Evolutionary conservation across 2,797 vertebrate species (phyloP).

Genomic region (Premnoplex brunnescens): DNA sequence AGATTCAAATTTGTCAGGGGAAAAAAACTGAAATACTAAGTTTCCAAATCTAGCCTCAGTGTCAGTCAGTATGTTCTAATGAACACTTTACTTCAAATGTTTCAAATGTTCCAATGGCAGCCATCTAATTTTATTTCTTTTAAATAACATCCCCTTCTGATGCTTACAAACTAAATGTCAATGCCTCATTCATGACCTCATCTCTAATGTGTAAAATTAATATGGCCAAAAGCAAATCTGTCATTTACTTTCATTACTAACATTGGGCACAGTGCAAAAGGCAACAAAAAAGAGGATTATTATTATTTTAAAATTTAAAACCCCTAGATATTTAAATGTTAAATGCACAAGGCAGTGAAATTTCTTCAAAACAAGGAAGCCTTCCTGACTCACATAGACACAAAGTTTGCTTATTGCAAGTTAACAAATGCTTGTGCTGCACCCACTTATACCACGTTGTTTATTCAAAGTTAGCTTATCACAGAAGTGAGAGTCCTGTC

Average conservation of each 20-base stretch:
- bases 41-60: background rate
- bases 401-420: background rate
- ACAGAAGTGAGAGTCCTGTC: background rate
- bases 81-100: background rate
- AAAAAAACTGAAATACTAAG: background rate
- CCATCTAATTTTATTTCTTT: background rate
- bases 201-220: constrained; percentile 5
- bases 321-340: background rate
- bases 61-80: background rate
- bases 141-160: background rate
- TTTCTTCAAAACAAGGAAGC: background rate
- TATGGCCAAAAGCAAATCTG: background rate
- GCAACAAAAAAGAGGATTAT: background rate
- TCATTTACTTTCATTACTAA: background rate
- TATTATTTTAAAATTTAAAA: background rate
- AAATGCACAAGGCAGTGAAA: background rate
- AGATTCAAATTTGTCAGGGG: background rate
- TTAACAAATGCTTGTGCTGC: background rate
- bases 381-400: background rate
- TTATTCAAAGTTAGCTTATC: background rate
- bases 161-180: constrained; percentile 1
- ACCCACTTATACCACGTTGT: background rate
- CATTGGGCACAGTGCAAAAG: background rate
- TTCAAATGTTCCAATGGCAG: background rate
- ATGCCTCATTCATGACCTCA: background rate